These are phyloP conservation scores for Tadarida brasiliensis DNA, from an alignment of 2,797 vertebrate genomes.

Conservation along the genomic window DNA sequence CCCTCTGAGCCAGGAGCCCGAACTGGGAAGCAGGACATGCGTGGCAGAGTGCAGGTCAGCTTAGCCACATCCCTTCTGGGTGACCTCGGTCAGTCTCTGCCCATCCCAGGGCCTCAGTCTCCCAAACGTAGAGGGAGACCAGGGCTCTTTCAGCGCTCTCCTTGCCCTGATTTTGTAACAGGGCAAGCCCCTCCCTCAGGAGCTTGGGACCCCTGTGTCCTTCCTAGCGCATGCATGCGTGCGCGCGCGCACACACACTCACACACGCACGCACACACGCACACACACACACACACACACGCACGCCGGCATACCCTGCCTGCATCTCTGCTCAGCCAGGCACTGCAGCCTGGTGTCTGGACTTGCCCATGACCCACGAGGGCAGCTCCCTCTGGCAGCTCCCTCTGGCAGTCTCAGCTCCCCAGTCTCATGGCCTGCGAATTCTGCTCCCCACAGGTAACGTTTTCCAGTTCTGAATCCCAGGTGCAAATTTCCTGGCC, in stretches of 20 bases:
- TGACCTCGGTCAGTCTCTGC: neutral
- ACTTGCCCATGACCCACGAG: neutral
- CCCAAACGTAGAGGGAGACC: neutral
- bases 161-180: neutral
- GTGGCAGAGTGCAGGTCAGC: neutral
- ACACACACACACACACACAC: neutral
- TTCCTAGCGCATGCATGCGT: too few relatives aligned
- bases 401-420: neutral
- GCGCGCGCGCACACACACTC: too few relatives aligned
- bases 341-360: neutral
- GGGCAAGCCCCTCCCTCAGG: neutral
- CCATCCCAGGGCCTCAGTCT: neutral
- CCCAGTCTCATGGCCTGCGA: neutral
- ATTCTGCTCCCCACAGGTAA: neutral
- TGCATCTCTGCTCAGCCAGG: neutral
- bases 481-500: neutral
- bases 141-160: neutral
- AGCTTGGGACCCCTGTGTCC: too few relatives aligned
- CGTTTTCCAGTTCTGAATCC: neutral
- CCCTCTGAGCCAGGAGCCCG: neutral
- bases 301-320: too few relatives aligned
- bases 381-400: accelerated
- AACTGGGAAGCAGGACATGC: neutral
- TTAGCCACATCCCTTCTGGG: neutral
- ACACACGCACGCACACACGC: too few relatives aligned